Percentiles rank a stretch among this genome's conserved stretches.
phyloP scores from a whole-genome alignment of 2,888 invertebrate genomes.

The Erpobdella octoculata region DNA sequence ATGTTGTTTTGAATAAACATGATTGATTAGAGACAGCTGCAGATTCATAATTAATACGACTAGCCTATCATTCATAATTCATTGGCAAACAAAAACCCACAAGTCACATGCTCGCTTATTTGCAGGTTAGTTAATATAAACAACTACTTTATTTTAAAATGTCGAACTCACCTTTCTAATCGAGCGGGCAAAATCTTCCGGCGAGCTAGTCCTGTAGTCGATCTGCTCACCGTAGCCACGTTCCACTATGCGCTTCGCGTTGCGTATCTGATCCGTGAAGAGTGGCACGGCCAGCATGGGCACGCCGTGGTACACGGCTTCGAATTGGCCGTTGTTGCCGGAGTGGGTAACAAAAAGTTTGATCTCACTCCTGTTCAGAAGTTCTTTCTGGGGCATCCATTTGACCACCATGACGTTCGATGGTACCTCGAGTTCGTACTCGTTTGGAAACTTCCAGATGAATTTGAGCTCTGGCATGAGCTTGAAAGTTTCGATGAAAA shows the following conservation, averaged over 20 bases:
- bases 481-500: slow-evolving; percentile 20
- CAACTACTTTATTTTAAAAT: background rate
- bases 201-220: slow-evolving; percentile 1
- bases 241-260: slow-evolving; percentile 21
- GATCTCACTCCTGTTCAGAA: slow-evolving; percentile 1
- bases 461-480: slow-evolving; percentile 8
- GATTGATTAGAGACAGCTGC: too few relatives aligned
- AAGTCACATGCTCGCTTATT: too few relatives aligned
- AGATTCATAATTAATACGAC: too few relatives aligned
- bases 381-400: slow-evolving; percentile 32
- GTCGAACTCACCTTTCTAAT: background rate
- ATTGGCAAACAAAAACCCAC: too few relatives aligned
- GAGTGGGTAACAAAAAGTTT: slow-evolving; percentile 31
- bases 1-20: too few relatives aligned
- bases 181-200: background rate
- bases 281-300: slow-evolving; percentile 30
- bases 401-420: slow-evolving; percentile 28
- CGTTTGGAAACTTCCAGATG: slow-evolving; percentile 26
- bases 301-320: slow-evolving; percentile 29
- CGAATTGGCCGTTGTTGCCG: slow-evolving; percentile 31
- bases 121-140: too few relatives aligned
- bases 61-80: too few relatives aligned
- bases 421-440: slow-evolving; percentile 11
- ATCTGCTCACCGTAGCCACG: slow-evolving; percentile 28
- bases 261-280: slow-evolving; percentile 24